A percentile compares a stretch with the other conserved stretches of the same genome.
These are phyloP conservation scores for Lobophora halterata DNA, from an alignment of 2,888 invertebrate genomes.

Conservation along the genomic window DNA sequence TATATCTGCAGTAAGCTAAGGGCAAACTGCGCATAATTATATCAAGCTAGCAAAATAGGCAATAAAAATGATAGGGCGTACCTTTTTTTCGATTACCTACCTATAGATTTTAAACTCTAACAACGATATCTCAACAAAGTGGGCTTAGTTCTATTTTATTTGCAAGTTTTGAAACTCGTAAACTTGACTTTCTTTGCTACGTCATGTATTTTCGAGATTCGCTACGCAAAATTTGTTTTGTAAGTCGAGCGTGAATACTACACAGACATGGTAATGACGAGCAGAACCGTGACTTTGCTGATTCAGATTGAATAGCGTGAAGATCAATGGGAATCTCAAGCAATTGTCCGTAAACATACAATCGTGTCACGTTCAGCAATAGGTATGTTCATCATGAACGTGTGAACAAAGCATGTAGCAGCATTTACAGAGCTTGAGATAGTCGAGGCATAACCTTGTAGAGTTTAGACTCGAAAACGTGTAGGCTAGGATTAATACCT, in stretches of 20 bases:
- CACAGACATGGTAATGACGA: slow-evolving; percentile 11
- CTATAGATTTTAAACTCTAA: too few species aligned
- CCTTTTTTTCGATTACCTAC: too few species aligned
- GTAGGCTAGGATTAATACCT: too few species aligned
- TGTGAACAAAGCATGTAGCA: slow-evolving; percentile 5
- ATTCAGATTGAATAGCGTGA: slow-evolving; percentile 13
- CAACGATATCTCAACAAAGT: too few species aligned
- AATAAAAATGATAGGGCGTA: too few species aligned
- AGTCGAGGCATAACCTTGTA: background rate
- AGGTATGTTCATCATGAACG: too few species aligned
- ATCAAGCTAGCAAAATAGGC: too few species aligned
- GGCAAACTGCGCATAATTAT: too few species aligned
- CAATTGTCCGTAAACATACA: slow-evolving; percentile 11
- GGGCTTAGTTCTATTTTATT: too few species aligned
- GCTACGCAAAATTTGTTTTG: slow-evolving; percentile 3
- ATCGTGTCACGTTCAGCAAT: slow-evolving; percentile 10
- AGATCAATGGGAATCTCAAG: slow-evolving; percentile 16
- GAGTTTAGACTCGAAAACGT: too few species aligned
- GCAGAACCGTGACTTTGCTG: slow-evolving; percentile 13
- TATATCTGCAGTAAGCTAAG: too few species aligned
- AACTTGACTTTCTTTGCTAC: background rate
- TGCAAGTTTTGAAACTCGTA: too few species aligned
- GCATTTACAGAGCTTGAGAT: background rate
- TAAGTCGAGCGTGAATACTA: slow-evolving; percentile 15
- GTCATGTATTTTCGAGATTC: slow-evolving; percentile 1